phyloP scores from a whole-genome alignment of 1,140 invertebrate species.

The Brachionus sp. region DNA sequence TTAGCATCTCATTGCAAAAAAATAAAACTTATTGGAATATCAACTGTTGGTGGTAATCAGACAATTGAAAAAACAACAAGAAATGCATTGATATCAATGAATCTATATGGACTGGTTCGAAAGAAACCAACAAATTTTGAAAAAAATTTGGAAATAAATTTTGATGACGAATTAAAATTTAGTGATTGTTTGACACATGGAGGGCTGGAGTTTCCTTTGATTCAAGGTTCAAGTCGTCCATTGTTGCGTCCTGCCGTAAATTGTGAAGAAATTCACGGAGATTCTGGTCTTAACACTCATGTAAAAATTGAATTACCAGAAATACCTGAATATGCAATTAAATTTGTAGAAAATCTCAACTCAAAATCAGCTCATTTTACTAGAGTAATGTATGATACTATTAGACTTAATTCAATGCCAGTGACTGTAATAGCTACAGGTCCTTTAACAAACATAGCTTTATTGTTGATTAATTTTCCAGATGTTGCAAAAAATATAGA shows the following conservation, averaged over 20 bases:
- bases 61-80: constrained; percentile 37
- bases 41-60: constrained; percentile 43
- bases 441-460: constrained; percentile 38
- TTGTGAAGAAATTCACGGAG: constrained; percentile 46
- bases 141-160: background rate
- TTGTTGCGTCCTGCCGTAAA: background rate
- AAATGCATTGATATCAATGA: constrained; percentile 37
- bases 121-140: background rate
- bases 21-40: constrained; percentile 41
- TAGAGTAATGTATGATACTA: constrained; percentile 10
- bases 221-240: background rate
- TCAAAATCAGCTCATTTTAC: background rate
- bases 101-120: background rate
- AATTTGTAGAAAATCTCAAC: constrained; percentile 12
- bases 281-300: constrained; percentile 33
- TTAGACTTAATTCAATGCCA: background rate
- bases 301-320: constrained; percentile 5
- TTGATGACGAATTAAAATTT: background rate
- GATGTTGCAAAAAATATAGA: constrained; percentile 2
- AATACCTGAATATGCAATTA: constrained; percentile 22
- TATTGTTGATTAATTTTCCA: constrained; percentile 33
- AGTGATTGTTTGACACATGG: constrained; percentile 13
- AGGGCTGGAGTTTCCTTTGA: background rate
- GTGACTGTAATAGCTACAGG: constrained; percentile 42
- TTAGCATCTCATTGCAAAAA: constrained; percentile 14